Evolutionary conservation across 23 tunicate species (phyloP), one percentile per base, ranked within the genome.

Genomic region (Phallusia fumigata): DNA sequence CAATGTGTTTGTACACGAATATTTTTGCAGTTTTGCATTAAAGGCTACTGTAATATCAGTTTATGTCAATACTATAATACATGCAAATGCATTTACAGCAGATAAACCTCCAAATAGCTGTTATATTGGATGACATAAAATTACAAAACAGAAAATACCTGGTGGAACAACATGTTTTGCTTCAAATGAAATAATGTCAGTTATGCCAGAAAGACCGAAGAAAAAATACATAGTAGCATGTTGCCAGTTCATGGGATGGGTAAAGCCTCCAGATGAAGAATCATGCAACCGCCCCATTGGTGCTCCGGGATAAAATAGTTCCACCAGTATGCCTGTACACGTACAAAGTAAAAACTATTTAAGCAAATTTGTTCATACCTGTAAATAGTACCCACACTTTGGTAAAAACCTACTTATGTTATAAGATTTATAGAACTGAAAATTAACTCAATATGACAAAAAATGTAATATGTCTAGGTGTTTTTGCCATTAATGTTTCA

Each of bases 151-250:
- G 10, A 5, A 51, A 32, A 77, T 79, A 89, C 98, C 98, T 65
- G 79, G 52, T 31, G 98, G 98, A 6, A 94, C 79, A 35, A 94
- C 86, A 51, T 89, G 84, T 18, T 87, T 81, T 31, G 94, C 98
- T 13, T 84, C 82, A 45, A 85, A 72, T 30, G 86, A 44, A 30
- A 94, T 65, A 30, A 94, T 87, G 79, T 94, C 98, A 45, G 88
- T 80, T 45, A 87, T 36, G 0, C 95, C 99, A 22, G 91, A 86
- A 30, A 95, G 35, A 16, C 96, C 96, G 44, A 96, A 96, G 84
- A 91, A 96, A 77, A 96, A 87, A 65, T 96, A 96, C 99, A 96
- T 96, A 26, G 99, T 96, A 16, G 96, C 95, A 74, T 96, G 99
- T 47, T 96, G 99, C 99, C 99, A 96, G 65, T 96, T 96, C 90